Base-by-base conservation (phyloP, 2,797 vertebrate species). In the Emys orbicularis region DNA sequence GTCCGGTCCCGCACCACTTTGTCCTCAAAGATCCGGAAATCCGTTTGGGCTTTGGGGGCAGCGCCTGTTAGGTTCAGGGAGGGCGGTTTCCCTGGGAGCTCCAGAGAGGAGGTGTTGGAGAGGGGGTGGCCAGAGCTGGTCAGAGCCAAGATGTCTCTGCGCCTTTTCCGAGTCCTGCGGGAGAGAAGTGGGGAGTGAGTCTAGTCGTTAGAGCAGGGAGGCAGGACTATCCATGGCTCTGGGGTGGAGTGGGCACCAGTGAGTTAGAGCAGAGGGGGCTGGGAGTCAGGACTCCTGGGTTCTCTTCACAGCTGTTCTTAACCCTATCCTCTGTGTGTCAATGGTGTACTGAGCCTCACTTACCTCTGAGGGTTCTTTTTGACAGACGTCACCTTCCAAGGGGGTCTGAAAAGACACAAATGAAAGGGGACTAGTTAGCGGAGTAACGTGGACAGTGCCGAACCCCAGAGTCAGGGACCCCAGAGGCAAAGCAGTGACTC, bases 301-400 rank as follows among this genome's bases (percentile, higher is more conserved):
- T 49, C 11, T 25, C 1, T 57, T 57, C 59, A n/a, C 49, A 1
- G 72, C 23, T 41, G 23, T 47, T 47, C 59, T 47, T 77, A 37
- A 52, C n/a, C 65, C 65, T 72, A 37, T 8, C n/a, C n/a, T 9
- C 2, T 72, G 65, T 21, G 19, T 41, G 65, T 41, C n/a, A 6
- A 2, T 37, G n/a, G 19, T 5, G n/a, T 68, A 10, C 5, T 37
- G n/a, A 37, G n/a, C n/a, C 50, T 37, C 0, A 1, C 98, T 98
- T 95, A 98, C 98, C 98, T 98, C 93, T 97, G 98, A 0, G 96
- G 92, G 82, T 74, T 97, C 97, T 98, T 98, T 94, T 98, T 96
- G 94, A 98, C 97, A 92, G 98, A 98, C 0, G 98, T 98, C 95
- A 98, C 98, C 94, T 98, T 98, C 98, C 98, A 98, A 5, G 98